Percentiles rank a stretch among this genome's conserved stretches.
Conservation (phyloP, 2,888 invertebrate genomes). For the Lasioglossum malachurum region DNA sequence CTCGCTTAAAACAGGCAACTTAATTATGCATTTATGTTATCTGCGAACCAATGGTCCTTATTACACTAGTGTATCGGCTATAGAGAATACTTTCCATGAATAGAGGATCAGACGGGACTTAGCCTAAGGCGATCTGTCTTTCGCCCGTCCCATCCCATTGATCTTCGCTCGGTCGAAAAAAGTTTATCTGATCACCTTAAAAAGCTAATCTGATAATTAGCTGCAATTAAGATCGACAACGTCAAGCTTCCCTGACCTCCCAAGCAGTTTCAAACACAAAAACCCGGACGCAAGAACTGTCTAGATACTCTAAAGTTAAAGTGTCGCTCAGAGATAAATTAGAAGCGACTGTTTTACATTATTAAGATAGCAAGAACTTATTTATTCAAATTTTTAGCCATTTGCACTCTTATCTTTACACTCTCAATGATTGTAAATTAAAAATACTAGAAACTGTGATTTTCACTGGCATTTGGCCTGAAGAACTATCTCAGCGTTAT, state of each 20-base stretch:
- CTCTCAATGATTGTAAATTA: too few relatives aligned
- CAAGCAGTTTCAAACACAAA: neutral
- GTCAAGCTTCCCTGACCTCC: neutral
- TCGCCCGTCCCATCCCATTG: neutral
- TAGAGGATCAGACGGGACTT: neutral
- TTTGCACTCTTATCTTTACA: too few relatives aligned
- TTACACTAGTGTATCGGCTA: neutral
- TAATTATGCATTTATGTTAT: neutral
- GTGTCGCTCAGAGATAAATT: too few relatives aligned
- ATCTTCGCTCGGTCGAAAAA: neutral
- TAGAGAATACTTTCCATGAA: neutral
- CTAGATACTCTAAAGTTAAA: neutral
- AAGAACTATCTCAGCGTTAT: too few relatives aligned
- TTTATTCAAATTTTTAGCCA: too few relatives aligned
- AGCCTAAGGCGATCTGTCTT: neutral
- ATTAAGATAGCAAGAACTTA: too few relatives aligned
- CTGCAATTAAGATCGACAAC: slow-evolving; percentile 5
- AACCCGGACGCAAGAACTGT: neutral
- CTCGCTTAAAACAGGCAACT: neutral
- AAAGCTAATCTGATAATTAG: neutral
- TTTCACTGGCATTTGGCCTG: too few relatives aligned
- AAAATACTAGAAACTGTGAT: too few relatives aligned
- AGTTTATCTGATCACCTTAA: neutral
- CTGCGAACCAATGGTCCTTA: neutral
- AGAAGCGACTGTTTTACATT: too few relatives aligned